phyloP scores from a whole-genome alignment of 2,113 vertebrate species.

The Lycaon pictus region DNA sequence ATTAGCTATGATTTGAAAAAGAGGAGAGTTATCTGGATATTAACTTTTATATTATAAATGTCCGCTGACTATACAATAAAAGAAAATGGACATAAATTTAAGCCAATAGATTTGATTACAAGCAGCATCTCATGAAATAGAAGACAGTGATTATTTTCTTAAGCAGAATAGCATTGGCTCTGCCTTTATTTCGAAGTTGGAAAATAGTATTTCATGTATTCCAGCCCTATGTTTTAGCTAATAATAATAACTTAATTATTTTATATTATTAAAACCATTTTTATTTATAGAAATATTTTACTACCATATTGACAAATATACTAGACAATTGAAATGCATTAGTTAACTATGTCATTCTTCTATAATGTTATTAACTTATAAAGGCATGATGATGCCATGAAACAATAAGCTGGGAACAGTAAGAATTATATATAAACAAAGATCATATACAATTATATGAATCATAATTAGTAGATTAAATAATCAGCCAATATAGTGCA shows the following conservation, averaged over 20 bases:
- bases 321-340: background rate
- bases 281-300: constrained; percentile 1
- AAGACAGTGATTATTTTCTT: background rate
- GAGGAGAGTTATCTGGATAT: background rate
- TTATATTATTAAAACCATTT: background rate
- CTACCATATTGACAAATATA: constrained; percentile 6
- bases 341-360: constrained; percentile 3
- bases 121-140: background rate
- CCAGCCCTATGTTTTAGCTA: constrained; percentile 16
- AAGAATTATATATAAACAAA: background rate
- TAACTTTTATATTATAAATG: background rate
- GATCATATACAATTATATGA: background rate
- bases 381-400: background rate
- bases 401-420: background rate
- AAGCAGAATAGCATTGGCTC: background rate
- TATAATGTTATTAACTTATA: background rate
- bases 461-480: background rate
- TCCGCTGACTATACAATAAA: background rate
- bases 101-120: background rate
- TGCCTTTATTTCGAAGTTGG: background rate
- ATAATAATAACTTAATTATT: background rate
- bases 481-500: background rate
- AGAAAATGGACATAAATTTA: constrained; percentile 2
- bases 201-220: constrained; percentile 16
- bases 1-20: background rate